Evolutionary conservation across 2,113 vertebrate species (phyloP).

Genomic region (Prietella phreatophila): DNA sequence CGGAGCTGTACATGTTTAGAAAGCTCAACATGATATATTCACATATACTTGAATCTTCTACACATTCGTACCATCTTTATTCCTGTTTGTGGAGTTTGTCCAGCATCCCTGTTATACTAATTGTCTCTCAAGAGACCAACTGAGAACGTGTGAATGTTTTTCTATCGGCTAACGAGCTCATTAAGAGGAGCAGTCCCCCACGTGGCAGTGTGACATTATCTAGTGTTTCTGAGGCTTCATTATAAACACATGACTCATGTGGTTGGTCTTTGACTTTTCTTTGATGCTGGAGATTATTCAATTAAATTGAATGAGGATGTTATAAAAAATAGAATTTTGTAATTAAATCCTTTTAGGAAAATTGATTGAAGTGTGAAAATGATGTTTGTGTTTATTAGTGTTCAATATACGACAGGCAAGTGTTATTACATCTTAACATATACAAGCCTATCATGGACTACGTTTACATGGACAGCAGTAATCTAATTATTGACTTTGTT

Average conservation of each 20-base stretch:
- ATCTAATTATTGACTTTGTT: no score
- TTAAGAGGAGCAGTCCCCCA: constrained; percentile 11
- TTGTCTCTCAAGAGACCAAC: neutral
- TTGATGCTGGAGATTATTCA: neutral
- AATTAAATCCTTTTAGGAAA: neutral
- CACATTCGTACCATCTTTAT: neutral
- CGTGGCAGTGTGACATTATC: constrained; percentile 1
- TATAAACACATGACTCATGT: constrained; percentile 8
- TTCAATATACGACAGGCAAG: neutral
- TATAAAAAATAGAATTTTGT: neutral
- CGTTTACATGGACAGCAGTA: no score
- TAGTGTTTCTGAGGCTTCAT: constrained; percentile 22
- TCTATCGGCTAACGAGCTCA: constrained; percentile 13
- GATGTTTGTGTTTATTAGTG: neutral
- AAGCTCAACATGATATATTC: neutral
- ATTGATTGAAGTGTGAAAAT: neutral
- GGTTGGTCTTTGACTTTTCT: neutral
- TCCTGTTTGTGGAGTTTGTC: neutral
- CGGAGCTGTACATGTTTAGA: neutral
- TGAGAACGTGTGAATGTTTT: constrained; percentile 5
- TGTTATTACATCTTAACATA: neutral
- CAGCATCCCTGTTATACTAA: neutral
- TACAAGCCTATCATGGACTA: neutral
- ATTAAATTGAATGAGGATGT: neutral
- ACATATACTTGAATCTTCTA: neutral